A percentile compares a stretch with the other conserved stretches of the same genome.
These are phyloP conservation scores for Cavia aperea DNA, from an alignment of 2,113 vertebrate genomes.

Conservation along the genomic window DNA sequence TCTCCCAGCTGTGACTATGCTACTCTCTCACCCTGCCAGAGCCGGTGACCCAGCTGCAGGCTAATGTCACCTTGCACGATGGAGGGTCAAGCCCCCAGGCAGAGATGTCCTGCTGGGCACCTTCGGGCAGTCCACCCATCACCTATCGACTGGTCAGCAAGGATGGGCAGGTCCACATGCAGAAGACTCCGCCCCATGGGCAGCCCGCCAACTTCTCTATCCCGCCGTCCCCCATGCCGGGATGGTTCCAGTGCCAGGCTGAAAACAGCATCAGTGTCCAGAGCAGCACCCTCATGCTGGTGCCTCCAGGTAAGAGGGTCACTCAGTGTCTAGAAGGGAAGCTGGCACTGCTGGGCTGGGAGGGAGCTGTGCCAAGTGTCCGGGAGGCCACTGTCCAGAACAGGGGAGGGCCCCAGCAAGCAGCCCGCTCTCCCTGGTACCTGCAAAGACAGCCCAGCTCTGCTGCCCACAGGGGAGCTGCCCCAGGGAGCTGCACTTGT, in stretches of 20 bases:
- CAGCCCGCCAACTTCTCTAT: constrained; percentile 71
- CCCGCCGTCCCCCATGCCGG: constrained; percentile 44
- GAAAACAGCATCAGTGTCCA: constrained; percentile 62
- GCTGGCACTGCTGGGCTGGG: neutral
- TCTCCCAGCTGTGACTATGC: neutral
- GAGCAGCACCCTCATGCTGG: constrained; percentile 62
- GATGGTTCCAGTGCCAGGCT: constrained; percentile 67
- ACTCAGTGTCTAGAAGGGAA: neutral
- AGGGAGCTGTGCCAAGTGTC: no score
- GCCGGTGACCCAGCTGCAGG: constrained; percentile 70
- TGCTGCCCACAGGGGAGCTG: neutral
- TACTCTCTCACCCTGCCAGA: constrained; percentile 56
- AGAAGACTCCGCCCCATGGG: constrained; percentile 37
- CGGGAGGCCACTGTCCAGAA: neutral
- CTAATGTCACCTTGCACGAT: constrained; percentile 70
- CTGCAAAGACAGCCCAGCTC: neutral
- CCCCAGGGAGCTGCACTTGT: neutral
- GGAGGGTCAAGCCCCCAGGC: constrained; percentile 45
- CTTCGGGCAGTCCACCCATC: constrained; percentile 75
- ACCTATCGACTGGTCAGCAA: constrained; percentile 72
- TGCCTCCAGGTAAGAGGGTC: constrained; percentile 77
- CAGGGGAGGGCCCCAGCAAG: neutral
- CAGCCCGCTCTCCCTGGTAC: neutral
- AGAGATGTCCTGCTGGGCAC: constrained; percentile 74
- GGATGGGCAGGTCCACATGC: neutral